Evolutionary conservation across 2,888 invertebrate genomes (phyloP).

Genomic region (Byasa hedistus): DNA sequence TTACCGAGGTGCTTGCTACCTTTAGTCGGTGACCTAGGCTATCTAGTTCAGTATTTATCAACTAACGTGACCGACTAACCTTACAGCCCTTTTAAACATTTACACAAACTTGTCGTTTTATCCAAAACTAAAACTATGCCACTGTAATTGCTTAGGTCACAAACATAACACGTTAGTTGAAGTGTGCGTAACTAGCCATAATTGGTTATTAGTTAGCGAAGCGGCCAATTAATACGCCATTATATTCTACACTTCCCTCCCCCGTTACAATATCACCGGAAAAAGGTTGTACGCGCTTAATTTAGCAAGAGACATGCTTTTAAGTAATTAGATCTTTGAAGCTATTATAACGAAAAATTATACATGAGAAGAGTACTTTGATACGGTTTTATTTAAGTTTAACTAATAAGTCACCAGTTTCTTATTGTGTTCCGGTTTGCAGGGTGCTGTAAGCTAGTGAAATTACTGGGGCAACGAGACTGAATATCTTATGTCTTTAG

Average conservation of each 20-base stretch:
- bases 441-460: too few species aligned
- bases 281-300: constrained; percentile 43
- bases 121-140: background rate
- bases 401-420: background rate
- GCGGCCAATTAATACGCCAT: constrained; percentile 76
- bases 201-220: constrained; percentile 77
- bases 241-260: constrained; percentile 72
- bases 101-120: background rate
- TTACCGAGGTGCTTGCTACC: too few species aligned
- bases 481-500: too few species aligned
- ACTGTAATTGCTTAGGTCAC: constrained; percentile 2
- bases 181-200: constrained; percentile 36
- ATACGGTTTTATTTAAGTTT: background rate
- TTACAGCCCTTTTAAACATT: too few species aligned
- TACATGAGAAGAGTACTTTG: background rate
- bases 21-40: too few species aligned
- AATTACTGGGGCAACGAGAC: too few species aligned
- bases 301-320: constrained; percentile 35
- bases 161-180: constrained; percentile 15
- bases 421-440: too few species aligned
- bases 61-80: too few species aligned
- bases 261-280: constrained; percentile 70
- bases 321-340: constrained; percentile 22
- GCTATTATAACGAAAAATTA: constrained; percentile 5
- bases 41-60: too few species aligned